Conservation (phyloP, 2,797 vertebrate species). For the Gymnoscopelus microlampas region DNA sequence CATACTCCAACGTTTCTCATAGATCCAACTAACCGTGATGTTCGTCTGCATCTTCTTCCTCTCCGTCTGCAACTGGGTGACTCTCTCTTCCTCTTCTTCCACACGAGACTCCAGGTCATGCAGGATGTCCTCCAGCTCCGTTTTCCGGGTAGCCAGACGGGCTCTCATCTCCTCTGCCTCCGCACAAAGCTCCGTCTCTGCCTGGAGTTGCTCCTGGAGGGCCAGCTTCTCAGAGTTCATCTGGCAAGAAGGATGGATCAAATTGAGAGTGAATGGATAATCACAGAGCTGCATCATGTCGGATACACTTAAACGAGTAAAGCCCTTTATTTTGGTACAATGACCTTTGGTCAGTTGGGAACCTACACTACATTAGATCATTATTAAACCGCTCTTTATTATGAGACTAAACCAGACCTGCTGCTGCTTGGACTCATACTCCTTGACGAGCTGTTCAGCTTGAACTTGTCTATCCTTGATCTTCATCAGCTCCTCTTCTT, state of each 20-base stretch:
- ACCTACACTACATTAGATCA: no score
- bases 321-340: no score
- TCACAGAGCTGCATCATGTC: no score
- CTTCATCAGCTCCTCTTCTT: slow-evolving; percentile 92
- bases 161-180: slow-evolving; percentile 97
- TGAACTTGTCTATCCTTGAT: slow-evolving; percentile 90
- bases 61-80: slow-evolving; percentile 86
- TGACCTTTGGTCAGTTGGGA: no score
- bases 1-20: no score
- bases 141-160: slow-evolving; percentile 93
- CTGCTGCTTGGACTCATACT: slow-evolving; percentile 89
- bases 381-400: no score
- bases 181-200: slow-evolving; percentile 94
- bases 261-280: no score
- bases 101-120: slow-evolving; percentile 96
- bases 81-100: slow-evolving; percentile 96
- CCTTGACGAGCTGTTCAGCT: slow-evolving; percentile 86
- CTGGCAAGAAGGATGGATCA: slow-evolving; percentile 64
- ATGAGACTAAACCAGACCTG: slow-evolving; percentile 79
- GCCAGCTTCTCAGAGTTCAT: slow-evolving; percentile 91
- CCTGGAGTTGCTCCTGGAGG: slow-evolving; percentile 97
- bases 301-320: no score
- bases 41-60: slow-evolving; percentile 99
- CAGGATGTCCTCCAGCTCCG: slow-evolving; percentile 97
- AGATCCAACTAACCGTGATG: slow-evolving; percentile 82